Conservation (phyloP, 30 jellyfish, hydroid and myxozoan species). For the Pseudorhiza aurosa region DNA sequence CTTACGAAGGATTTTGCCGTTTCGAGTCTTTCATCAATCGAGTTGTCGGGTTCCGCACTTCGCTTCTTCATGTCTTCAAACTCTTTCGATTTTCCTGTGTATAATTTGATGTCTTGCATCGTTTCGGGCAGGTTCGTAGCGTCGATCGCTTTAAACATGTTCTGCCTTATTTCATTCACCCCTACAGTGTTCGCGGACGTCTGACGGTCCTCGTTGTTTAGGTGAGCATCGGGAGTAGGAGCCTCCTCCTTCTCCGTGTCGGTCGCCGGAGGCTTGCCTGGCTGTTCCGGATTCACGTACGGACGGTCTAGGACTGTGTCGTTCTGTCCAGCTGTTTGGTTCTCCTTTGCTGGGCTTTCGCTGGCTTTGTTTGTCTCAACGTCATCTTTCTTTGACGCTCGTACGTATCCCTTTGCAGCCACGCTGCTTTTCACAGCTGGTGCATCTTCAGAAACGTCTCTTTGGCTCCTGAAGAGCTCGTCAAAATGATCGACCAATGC, state of each 20-base stretch:
- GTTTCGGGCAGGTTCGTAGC: conserved; percentile 52
- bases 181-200: conserved; percentile 14
- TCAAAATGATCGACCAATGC: conserved; percentile 96
- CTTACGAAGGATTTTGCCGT: neutral
- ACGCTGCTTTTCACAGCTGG: neutral
- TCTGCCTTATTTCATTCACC: neutral
- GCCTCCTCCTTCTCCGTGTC: conserved; percentile 66
- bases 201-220: conserved; percentile 16
- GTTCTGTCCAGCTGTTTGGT: conserved; percentile 10
- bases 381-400: conserved; percentile 9
- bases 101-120: conserved; percentile 56
- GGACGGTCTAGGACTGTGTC: conserved; percentile 40
- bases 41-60: conserved; percentile 48
- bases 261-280: conserved; percentile 52
- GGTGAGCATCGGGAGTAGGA: conserved; percentile 69
- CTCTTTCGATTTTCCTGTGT: conserved; percentile 52
- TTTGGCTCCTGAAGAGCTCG: conserved; percentile 69
- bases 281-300: conserved; percentile 45
- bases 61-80: conserved; percentile 73
- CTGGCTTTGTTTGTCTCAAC: neutral
- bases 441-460: conserved; percentile 72
- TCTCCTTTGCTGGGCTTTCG: neutral
- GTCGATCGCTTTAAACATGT: conserved; percentile 35
- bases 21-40: neutral
- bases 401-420: neutral